Percentiles rank a stretch among this genome's conserved stretches.
Evolutionary conservation across 2,113 vertebrate genomes (phyloP).

Genomic region (Anhinga rufa): DNA sequence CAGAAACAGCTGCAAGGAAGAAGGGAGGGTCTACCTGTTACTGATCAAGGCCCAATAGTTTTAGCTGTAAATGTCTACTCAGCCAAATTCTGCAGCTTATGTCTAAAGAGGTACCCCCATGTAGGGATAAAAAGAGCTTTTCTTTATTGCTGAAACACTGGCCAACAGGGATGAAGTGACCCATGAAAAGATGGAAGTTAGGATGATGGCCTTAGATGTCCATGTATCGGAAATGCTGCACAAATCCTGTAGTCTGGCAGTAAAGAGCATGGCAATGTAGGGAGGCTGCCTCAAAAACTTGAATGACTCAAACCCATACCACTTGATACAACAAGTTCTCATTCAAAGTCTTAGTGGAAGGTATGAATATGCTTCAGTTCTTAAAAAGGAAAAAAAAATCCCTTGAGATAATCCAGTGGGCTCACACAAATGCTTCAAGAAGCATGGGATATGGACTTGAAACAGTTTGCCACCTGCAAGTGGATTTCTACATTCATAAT

Average conservation of each 20-base stretch:
- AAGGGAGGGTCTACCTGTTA: background rate
- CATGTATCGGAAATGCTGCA: background rate
- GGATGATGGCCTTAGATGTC: background rate
- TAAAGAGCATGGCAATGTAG: background rate
- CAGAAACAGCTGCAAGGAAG: background rate
- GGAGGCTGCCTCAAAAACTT: background rate
- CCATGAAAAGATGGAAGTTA: background rate
- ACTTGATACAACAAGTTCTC: background rate
- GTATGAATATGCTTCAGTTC: background rate
- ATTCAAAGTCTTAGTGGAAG: background rate
- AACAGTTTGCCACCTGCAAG: background rate
- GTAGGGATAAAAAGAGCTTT: background rate
- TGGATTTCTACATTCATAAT: background rate
- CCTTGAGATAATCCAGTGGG: background rate
- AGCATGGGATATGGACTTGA: background rate
- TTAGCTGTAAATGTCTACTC: background rate
- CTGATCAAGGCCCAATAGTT: background rate
- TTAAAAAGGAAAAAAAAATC: background rate
- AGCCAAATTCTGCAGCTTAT: background rate
- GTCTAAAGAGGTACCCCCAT: background rate
- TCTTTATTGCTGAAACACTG: background rate
- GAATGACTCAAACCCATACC: background rate
- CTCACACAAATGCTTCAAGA: background rate
- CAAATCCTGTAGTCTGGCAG: background rate
- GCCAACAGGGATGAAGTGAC: background rate